phyloP scores from a whole-genome alignment of 2,797 vertebrate genomes.

The Cyclura pinguis region DNA sequence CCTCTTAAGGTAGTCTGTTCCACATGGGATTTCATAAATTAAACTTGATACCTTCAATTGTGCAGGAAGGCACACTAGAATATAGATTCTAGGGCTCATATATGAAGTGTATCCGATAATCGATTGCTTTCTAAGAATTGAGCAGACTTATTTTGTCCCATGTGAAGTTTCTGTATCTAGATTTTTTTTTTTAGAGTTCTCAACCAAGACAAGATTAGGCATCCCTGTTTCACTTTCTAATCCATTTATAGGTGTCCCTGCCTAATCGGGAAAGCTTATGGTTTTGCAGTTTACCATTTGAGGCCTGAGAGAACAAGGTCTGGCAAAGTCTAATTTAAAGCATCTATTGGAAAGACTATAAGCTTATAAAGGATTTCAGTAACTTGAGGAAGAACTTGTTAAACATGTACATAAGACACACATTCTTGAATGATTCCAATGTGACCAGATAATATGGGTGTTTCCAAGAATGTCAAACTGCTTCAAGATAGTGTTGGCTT shows the following conservation, averaged over 20 bases:
- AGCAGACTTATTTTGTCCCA: neutral
- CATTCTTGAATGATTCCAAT: neutral
- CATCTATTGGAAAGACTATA: neutral
- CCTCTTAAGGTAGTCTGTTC: neutral
- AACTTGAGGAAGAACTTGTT: slow-evolving; percentile 18
- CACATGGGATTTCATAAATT: neutral
- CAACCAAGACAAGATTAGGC: slow-evolving; percentile 39
- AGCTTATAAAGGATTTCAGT: neutral
- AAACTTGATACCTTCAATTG: neutral
- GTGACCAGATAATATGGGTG: neutral
- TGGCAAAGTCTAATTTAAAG: neutral
- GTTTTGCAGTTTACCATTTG: slow-evolving; percentile 27
- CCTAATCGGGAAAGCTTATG: slow-evolving; percentile 31
- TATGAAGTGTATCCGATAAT: no score
- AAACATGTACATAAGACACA: neutral
- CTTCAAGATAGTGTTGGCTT: neutral
- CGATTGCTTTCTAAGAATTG: neutral
- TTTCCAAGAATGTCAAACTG: neutral
- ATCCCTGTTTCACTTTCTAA: slow-evolving; percentile 73
- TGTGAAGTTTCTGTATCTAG: neutral
- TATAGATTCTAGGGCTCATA: neutral
- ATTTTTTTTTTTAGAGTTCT: neutral
- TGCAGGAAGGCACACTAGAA: neutral
- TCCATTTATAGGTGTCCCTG: slow-evolving; percentile 65
- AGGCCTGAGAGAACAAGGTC: neutral